A percentile compares a stretch with the other conserved stretches of the same genome.
Conservation (phyloP, 1,140 invertebrate species). For the Achroia grisella region DNA sequence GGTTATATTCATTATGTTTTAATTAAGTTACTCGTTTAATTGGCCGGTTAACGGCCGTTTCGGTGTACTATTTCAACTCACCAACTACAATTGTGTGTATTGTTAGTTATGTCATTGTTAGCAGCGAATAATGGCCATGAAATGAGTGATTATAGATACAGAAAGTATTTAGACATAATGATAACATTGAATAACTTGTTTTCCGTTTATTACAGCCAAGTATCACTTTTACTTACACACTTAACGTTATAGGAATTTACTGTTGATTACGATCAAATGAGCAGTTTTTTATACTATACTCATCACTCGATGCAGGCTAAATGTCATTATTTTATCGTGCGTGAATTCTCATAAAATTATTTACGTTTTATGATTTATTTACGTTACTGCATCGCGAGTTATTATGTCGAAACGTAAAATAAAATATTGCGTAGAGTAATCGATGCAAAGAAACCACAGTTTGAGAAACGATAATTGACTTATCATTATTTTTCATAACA, state of each 20-base stretch:
- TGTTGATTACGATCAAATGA: too few relatives aligned
- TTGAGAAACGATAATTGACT: too few relatives aligned
- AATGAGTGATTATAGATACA: conserved; percentile 7
- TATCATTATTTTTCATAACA: too few relatives aligned
- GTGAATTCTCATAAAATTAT: too few relatives aligned
- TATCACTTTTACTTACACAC: conserved; percentile 5
- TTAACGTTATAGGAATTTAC: not conserved
- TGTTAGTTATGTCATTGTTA: conserved; percentile 13
- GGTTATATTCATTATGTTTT: conserved; percentile 13
- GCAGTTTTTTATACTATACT: too few relatives aligned
- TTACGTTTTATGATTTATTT: too few relatives aligned
- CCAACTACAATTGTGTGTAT: not conserved
- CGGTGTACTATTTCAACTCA: not conserved
- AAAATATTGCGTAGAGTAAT: too few relatives aligned
- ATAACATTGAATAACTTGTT: conserved; percentile 11
- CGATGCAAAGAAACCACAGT: too few relatives aligned
- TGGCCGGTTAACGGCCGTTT: conserved; percentile 5
- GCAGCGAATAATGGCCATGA: conserved; percentile 6
- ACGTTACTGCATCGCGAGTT: too few relatives aligned
- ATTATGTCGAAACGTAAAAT: too few relatives aligned
- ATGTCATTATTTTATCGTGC: too few relatives aligned
- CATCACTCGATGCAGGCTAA: too few relatives aligned
- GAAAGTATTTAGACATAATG: conserved; percentile 2
- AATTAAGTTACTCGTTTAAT: conserved; percentile 11
- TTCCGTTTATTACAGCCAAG: conserved; percentile 1